Base-by-base conservation (phyloP, 2,888 invertebrate species). In the Brenthis hecate region DNA sequence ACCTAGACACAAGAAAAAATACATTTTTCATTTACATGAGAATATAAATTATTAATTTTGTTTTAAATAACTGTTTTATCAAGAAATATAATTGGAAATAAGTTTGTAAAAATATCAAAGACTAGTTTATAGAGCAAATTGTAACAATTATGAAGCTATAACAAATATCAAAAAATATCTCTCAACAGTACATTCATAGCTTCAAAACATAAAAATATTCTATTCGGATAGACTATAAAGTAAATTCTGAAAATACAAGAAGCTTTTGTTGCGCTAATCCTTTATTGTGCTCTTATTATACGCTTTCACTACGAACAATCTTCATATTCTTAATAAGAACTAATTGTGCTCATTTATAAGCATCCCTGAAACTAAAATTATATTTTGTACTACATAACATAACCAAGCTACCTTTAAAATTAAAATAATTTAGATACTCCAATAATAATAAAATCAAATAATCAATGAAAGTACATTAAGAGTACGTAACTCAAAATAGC, bases 171-270 rank as follows among this genome's bases (percentile, higher is more conserved):
- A 58, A 23, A 48, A 58, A 58, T 48, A 48, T 53, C 51, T 53
- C 61, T 36, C 51, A 13, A 32, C 51, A 36, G 28, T 28, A 51
- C 51, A 62, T 61, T 28, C 50, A 51, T 51, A 36, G 51, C 51
- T 36, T 43, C 28, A 28, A 43, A 43, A 43, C 8, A 53, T 13
- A 19, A 51, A 62, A 62, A 62, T 62, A 62, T 62, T 62, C 53
- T 62, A 62, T 19, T 16, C 53, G 51, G 61, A 53, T 62, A n/a
- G 51, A 13, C 19, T 51, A 62, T 62, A 62, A 62, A 62, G 32
- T 62, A 62, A 48, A 58, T 58, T 58, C 58, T 48, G n/a, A 32
- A 13, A 62, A 62, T 51, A 62, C 61, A 36, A 53, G 51, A 53
- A 8, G 61, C 36, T 51, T 36, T 62, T 53, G 50, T 62, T 36